Percentiles rank a stretch among this genome's conserved stretches.
Evolutionary conservation across 92 coral and sea anemone species (phyloP).

Genomic region (Actinostola sp.): DNA sequence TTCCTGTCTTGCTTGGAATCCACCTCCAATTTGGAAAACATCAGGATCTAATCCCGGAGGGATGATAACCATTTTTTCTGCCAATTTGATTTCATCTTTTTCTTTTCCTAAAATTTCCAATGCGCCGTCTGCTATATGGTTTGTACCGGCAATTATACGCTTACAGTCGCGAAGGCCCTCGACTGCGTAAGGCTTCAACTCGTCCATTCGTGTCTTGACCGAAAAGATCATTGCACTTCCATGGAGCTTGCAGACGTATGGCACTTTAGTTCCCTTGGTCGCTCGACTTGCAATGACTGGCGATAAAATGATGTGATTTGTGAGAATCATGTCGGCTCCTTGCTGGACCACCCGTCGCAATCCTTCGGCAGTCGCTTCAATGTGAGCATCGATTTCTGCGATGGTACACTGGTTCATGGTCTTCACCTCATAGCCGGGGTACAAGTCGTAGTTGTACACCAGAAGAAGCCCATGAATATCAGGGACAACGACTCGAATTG

Average conservation of each 20-base stretch:
- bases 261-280: conserved; percentile 56
- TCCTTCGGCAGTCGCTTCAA: conserved; percentile 70
- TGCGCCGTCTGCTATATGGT: conserved; percentile 60
- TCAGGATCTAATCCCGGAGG: conserved; percentile 91
- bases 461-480: conserved; percentile 81
- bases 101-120: conserved; percentile 57
- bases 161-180: conserved; percentile 76
- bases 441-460: conserved; percentile 82
- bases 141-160: conserved; percentile 79
- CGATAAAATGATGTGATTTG: conserved; percentile 77
- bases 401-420: conserved; percentile 79
- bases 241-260: conserved; percentile 81
- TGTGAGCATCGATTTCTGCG: conserved; percentile 88
- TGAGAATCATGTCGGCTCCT: conserved; percentile 84
- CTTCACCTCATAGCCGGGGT: conserved; percentile 77
- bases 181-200: conserved; percentile 69
- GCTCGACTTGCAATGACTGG: conserved; percentile 90
- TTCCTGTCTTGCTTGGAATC: conserved; percentile 60
- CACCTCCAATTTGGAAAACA: conserved; percentile 70
- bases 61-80: conserved; percentile 64
- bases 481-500: conserved; percentile 79
- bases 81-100: conserved; percentile 60
- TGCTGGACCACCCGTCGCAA: conserved; percentile 76
- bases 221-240: conserved; percentile 85
- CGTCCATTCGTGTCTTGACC: conserved; percentile 64